A percentile compares a stretch with the other conserved stretches of the same genome.
Conservation (phyloP, 2,113 vertebrate genomes). For the Scytalopus superciliaris region DNA sequence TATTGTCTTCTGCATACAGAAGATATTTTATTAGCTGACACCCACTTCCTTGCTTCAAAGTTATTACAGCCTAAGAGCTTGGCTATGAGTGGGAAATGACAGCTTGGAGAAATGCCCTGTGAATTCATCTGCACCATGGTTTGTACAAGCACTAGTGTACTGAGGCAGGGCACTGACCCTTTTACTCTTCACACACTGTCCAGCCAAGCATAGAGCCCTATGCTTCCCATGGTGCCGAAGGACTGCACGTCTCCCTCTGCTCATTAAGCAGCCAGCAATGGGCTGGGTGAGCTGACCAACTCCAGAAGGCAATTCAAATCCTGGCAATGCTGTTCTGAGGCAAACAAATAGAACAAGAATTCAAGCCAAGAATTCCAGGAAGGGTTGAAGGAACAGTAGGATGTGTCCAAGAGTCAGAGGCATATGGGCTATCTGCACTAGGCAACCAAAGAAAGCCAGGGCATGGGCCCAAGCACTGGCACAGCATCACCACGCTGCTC, state of each 20-base stretch:
- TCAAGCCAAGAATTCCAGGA: constrained; percentile 25
- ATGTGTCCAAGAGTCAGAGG: neutral
- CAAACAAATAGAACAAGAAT: constrained; percentile 9
- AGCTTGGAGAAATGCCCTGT: neutral
- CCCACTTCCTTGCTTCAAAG: neutral
- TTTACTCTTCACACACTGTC: neutral
- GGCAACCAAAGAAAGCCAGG: neutral
- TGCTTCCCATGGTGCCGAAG: accelerated
- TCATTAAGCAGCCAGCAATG: neutral
- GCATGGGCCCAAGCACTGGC: neutral
- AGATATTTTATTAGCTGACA: neutral
- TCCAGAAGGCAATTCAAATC: constrained; percentile 4
- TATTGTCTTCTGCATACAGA: neutral
- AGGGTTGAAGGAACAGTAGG: constrained; percentile 4
- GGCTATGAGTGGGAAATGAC: neutral
- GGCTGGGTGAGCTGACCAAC: neutral
- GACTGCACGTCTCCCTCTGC: accelerated
- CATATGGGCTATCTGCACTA: neutral
- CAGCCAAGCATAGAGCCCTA: neutral
- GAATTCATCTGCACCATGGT: neutral
- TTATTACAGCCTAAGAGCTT: neutral
- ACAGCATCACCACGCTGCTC: neutral
- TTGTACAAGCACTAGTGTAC: neutral
- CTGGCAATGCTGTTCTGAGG: neutral
- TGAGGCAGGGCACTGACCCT: neutral